Base-by-base conservation (phyloP, 2,113 vertebrate species). In the Gymnarchus niloticus region DNA sequence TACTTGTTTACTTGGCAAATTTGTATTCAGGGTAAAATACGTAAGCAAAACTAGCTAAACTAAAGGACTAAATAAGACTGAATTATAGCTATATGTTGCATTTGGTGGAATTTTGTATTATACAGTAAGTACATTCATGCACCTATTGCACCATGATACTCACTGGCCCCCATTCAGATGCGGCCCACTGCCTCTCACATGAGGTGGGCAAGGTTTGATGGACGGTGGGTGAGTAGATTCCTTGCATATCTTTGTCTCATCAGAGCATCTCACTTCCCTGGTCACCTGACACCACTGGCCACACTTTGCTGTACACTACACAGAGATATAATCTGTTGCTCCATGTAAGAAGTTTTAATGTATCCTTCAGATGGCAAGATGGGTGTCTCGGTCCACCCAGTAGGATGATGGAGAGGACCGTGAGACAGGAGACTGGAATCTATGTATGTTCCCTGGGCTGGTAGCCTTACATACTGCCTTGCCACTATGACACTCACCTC, bases 121-220 rank as follows among this genome's bases (percentile, higher is more conserved):
- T 3, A 57, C 2, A 10, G 23, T 3, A 21, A 57, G 2, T 57
- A 1, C 46, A 17, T 49, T 21, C 0, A 2, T 1, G 33, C 44
- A 12, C 21, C 25, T 1, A 0, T 23, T 51, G 41, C 54, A 4
- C 28, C 33, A 57, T 2, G 23, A 2, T 59, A 57, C 96, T 97
- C 93, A 99, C 98, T 77, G 97, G 97, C 19, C 97, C 98, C 98
- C 98, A 99, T 89, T 99, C 97, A 0, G 97, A 99, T 77, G 96
- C 95, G 0, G 97, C 98, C 98, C 98, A 99, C 56, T 97, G 97
- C 19, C 97, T 95, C 89, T 98, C 97, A 0, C 98, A 99, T 76
- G 98, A 95, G 0, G 96, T 95, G 0, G 96, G 93, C 98, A 99
- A 92, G 98, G 97, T 89, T 99, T 98, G 89, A 94, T 81, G 0